Base-by-base conservation (phyloP, 2,113 vertebrate species). In the Spea bombifrons region DNA sequence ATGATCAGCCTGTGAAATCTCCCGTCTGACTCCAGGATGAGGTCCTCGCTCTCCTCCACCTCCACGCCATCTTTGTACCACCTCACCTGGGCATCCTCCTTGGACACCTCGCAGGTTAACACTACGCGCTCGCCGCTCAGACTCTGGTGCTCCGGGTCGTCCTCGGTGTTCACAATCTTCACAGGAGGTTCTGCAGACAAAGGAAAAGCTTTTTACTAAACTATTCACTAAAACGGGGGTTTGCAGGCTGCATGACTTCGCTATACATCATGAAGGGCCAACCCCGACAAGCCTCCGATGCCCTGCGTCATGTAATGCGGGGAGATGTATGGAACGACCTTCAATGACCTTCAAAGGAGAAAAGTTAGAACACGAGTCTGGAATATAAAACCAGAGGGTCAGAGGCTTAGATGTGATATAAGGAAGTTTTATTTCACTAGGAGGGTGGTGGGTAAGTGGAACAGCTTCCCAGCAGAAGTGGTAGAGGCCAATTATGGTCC, bases 21-120 rank as follows among this genome's bases (percentile, higher is more conserved):
- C 0, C 95, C 96, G 9, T 97, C 92, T 0, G 88, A 89, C 80
- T 96, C 91, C 30, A 98, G 85, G 48, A 92, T 75, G 2, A 96
- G 82, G 48, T 73, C 89, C 69, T 91, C 78, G 0, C 85, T 92
- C 45, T 83, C 91, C 71, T 95, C 92, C 61, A 97, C 91, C 81
- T 98, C 93, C 2, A 95, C 87, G 10, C 95, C 92, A 0, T 98
- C 94, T 76, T 94, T 92, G 88, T 95, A 97, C 97, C 97, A 99
- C 45, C 0, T 77, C 47, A 96, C 95, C 0, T 75, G 48, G 5
- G 91, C 91, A 0, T 86, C 91, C 0, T 83, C 85, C n/a, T 85
- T 84, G 72, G 96, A 97, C 63, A 98, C 91, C 88, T 96, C 92
- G 48, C 96, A 98, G 85, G 92, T 93, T 84, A 99, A 82, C 44